Percentiles rank a stretch among this genome's conserved stretches.
phyloP scores from a whole-genome alignment of 2,113 vertebrate species.

The Oncorhynchus kisutch region DNA sequence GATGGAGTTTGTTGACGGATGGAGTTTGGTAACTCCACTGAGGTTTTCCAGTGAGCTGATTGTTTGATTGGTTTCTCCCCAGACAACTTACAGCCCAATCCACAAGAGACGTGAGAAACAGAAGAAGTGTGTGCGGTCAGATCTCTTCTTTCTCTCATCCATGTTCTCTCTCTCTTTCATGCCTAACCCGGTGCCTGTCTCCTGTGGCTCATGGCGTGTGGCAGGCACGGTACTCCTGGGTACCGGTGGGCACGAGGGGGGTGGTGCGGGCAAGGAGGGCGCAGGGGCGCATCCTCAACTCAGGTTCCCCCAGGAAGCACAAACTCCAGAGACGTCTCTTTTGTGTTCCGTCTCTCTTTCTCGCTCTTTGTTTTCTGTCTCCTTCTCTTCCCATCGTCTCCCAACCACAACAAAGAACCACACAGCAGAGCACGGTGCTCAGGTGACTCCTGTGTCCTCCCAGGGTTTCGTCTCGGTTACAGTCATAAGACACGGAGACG shows the following conservation, averaged over 20 bases:
- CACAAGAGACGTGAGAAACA: not conserved
- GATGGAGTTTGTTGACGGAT: not conserved
- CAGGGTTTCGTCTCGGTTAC: no score
- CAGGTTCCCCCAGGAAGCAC: not conserved
- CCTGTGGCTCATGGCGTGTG: not conserved
- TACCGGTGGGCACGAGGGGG: not conserved
- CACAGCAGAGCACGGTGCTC: not conserved
- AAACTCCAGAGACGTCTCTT: not conserved
- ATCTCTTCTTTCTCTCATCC: not conserved
- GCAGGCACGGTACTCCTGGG: not conserved
- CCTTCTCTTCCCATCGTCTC: constrained; percentile 14
- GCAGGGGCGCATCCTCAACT: not conserved
- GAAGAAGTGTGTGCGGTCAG: not conserved
- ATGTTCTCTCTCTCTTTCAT: not conserved
- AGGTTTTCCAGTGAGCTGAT: not conserved
- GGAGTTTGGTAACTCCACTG: not conserved
- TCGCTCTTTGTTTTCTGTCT: not conserved
- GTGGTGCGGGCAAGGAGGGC: not conserved
- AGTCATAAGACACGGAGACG: no score
- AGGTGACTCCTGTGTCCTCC: not conserved
- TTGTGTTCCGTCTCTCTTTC: constrained; percentile 1
- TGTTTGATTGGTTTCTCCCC: not conserved
- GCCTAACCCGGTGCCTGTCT: not conserved
- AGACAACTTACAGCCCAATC: not conserved
- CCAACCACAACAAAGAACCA: constrained; percentile 18